Evolutionary conservation across 2,113 vertebrate genomes (phyloP), one percentile per base, ranked within the genome.

Genomic region (Octodon degus): DNA sequence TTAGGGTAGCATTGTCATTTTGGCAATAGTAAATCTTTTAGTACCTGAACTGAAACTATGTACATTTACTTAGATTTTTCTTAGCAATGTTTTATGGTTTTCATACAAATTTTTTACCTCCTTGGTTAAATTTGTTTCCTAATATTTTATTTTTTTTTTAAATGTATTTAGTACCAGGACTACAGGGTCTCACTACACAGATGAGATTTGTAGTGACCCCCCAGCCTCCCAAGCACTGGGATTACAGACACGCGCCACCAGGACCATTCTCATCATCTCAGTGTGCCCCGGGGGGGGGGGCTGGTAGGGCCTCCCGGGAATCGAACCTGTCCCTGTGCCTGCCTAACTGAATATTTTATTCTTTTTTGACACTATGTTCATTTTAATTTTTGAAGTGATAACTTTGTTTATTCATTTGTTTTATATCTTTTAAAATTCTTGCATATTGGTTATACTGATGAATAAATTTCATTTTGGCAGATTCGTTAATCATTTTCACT

Each of bases 1-100:
- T 95, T 89, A 95, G 65, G 7, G 3, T 86, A n/a, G n/a, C 63
- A 77, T 30, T 95, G 16, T 89, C 58, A 81, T 91, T 70, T 95
- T 92, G 70, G 63, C 50, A 82, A 30, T 93, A 88, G 63, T 77
- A 89, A 79, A 47, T 70, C 37, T 89, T 91, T 50, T 13, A 58
- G 58, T 95, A 14, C 7, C 47, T 55, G 74, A 88, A 88, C 40
- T 17, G 62, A 77, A 80, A 76, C 81, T 77, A 30, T 86, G 13
- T 67, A 67, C 65, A 32, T 30, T 65, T 65, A 25, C 63, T 65
- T 65, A 65, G 63, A 25, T 30, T 65, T 65, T 65, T 11, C 30
- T 30, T 65, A 67, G 65, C 30, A 67, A 67, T 67, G 65, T 32
- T 67, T 67, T 67, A 7, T 87, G 55, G 34, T 90, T 93, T 93